Conservation (phyloP, 2,113 vertebrate genomes). For the Setophaga coronata region DNA sequence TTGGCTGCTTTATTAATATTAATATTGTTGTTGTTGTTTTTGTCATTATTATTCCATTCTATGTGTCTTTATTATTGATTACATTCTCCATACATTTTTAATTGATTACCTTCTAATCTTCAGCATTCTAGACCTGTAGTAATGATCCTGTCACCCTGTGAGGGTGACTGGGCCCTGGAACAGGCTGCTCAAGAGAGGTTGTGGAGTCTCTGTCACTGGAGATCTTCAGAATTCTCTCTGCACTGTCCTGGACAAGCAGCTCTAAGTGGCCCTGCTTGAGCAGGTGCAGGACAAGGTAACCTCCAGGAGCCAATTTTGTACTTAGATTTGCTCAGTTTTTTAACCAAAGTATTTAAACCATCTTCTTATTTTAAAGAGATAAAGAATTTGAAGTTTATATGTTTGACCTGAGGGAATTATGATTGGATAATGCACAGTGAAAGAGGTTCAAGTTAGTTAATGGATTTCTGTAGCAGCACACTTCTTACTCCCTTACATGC, state of each 20-base stretch:
- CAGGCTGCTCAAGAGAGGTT: neutral
- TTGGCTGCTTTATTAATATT: neutral
- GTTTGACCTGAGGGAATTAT: neutral
- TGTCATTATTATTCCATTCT: neutral
- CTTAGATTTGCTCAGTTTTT: neutral
- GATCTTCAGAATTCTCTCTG: neutral
- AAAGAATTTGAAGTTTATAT: neutral
- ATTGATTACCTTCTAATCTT: neutral
- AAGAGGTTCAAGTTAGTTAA: neutral
- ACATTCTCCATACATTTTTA: neutral
- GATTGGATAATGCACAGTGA: neutral
- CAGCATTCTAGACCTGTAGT: neutral
- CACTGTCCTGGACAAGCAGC: neutral
- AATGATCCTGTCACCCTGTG: neutral
- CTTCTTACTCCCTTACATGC: neutral
- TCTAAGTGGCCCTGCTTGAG: neutral
- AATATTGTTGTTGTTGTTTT: neutral
- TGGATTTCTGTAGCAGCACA: neutral
- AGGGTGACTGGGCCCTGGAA: neutral
- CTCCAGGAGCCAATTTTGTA: neutral
- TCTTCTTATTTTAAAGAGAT: neutral
- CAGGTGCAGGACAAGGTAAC: neutral
- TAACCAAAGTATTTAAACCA: neutral
- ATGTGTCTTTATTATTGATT: neutral
- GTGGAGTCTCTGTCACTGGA: neutral